Base-by-base conservation (phyloP, 2,888 invertebrate species). In the Pyrrhosoma nymphula region DNA sequence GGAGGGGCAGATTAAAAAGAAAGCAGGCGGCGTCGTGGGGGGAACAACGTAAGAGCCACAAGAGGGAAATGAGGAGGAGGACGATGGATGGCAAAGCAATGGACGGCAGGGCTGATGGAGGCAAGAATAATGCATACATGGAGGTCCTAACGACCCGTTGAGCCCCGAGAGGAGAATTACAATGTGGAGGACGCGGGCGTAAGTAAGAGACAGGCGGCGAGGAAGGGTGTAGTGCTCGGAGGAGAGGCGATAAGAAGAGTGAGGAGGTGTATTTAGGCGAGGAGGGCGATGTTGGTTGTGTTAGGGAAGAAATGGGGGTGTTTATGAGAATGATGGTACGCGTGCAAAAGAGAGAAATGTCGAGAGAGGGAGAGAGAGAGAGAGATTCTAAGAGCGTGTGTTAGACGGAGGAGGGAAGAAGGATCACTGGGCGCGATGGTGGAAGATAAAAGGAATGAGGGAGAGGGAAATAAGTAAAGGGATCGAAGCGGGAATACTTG, bases 171-270 rank as follows among this genome's bases (percentile, higher is more conserved):
- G 69, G 69, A 69, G 93, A 93, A 39, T 93, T 93, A 93, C 93
- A 35, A 35, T 35, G 91, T 39, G 93, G 93, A n/a, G 56, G 89
- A 89, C 4, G 88, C 20, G 47, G 47, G 39, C 39, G 26, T 55
- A 89, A 89, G 89, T 56, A 89, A 89, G 89, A 89, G 93, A 75
- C 69, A 47, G 75, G n/a, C n/a, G 47, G n/a, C n/a, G 69, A 8
- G 60, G 60, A 60, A 75, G 93, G 69, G 75, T 47, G 91, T 63
- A 56, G 91, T 63, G 93, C 26, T 63, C 30, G 82, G 26, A 16
- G 69, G 93, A 93, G 69, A 93, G 93, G 93, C 69, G 93, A 93
- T 93, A 75, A 93, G 93, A 93, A 93, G 93, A 93, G 93, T 93
- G 75, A 93, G 75, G 93, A 93, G 69, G 93, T 93, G 93, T 63